Conservation (phyloP, 1,140 invertebrate genomes). For the Orussus abietinus region DNA sequence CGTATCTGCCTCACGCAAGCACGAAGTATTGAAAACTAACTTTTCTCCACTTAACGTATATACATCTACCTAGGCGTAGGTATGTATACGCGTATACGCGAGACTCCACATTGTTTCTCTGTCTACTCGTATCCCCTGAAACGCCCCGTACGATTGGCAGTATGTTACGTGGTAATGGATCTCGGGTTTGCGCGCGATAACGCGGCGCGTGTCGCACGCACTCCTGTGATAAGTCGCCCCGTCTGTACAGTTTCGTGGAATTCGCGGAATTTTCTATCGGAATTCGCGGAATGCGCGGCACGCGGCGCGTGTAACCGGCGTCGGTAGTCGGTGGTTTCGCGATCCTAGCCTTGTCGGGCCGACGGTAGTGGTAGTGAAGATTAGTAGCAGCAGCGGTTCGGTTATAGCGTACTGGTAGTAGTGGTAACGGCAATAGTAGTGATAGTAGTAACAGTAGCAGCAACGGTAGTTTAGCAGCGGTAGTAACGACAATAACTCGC, state of each 20-base stretch:
- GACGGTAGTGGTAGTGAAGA: slow-evolving; percentile 17
- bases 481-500: no score
- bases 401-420: slow-evolving; percentile 16
- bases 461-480: no score
- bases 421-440: slow-evolving; percentile 24
- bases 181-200: no score
- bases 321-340: no score
- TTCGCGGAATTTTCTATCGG: no score
- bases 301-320: no score
- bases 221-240: no score
- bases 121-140: slow-evolving; percentile 12
- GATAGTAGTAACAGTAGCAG: slow-evolving; percentile 23
- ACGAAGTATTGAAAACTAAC: slow-evolving; percentile 35
- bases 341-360: no score
- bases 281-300: no score
- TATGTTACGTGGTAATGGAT: slow-evolving; percentile 37
- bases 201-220: no score
- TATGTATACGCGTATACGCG: slow-evolving; percentile 28
- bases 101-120: not conserved
- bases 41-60: slow-evolving; percentile 25
- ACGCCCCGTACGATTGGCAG: slow-evolving; percentile 39
- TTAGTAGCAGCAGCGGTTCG: slow-evolving; percentile 13
- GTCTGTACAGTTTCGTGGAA: no score
- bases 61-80: slow-evolving; percentile 35
- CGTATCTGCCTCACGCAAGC: slow-evolving; percentile 26